phyloP scores from a whole-genome alignment of 2,113 vertebrate species.

The Eulemur macaco region DNA sequence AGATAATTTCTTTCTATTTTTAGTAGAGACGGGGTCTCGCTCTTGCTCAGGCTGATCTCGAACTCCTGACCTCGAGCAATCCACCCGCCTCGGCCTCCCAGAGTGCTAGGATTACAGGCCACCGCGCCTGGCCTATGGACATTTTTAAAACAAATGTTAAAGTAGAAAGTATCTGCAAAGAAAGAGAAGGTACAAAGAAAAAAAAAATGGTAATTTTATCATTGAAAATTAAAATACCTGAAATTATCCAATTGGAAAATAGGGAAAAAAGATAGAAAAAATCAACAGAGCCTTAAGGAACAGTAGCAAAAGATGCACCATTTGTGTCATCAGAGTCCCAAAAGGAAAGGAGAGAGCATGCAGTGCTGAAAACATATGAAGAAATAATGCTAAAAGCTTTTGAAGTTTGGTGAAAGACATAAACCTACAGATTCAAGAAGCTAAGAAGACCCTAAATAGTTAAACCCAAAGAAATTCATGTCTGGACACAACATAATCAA shows the following conservation, averaged over 20 bases:
- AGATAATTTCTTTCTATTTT: too few relatives aligned
- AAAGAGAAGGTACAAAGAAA: neutral
- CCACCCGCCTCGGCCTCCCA: too few relatives aligned
- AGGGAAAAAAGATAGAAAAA: neutral
- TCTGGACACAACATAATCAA: neutral
- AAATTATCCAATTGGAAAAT: neutral
- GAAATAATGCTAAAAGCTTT: neutral
- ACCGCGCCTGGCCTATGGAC: neutral
- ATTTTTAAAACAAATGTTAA: slow-evolving; percentile 17
- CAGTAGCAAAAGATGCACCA: neutral
- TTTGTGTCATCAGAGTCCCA: neutral
- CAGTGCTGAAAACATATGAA: neutral
- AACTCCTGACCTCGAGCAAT: too few relatives aligned
- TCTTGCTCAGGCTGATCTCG: too few relatives aligned
- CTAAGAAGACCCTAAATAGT: neutral
- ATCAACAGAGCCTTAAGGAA: neutral
- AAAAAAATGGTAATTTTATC: neutral
- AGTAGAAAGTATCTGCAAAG: neutral
- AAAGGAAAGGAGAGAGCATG: neutral
- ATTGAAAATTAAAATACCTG: neutral
- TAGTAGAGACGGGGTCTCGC: too few relatives aligned
- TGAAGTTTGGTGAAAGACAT: neutral
- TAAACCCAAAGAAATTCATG: neutral
- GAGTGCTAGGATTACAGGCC: too few relatives aligned
- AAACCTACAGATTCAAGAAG: neutral